A percentile compares a stretch with the other conserved stretches of the same genome.
Evolutionary conservation across 1,140 invertebrate species (phyloP).

Genomic region (Xylocopa sonorina): DNA sequence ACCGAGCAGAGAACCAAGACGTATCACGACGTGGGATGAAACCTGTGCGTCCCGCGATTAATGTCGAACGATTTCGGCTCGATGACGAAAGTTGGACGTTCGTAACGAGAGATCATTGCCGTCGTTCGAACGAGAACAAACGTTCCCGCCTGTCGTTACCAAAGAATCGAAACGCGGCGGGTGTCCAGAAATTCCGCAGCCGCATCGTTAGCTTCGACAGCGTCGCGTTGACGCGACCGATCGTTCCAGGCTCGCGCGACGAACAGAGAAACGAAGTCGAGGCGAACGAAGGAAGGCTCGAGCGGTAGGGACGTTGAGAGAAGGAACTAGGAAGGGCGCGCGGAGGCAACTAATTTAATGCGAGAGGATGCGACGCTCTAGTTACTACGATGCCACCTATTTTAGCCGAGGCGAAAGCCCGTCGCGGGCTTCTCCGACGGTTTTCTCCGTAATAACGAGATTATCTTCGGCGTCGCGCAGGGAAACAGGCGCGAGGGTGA

Average conservation of each 20-base stretch:
- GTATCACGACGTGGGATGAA: neutral
- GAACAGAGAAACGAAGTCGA: neutral
- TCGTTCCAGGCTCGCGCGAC: neutral
- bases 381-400: slow-evolving; percentile 63
- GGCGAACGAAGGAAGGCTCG: neutral
- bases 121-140: neutral
- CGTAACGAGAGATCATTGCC: slow-evolving; percentile 8
- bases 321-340: slow-evolving; percentile 2
- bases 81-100: neutral
- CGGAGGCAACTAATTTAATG: slow-evolving; percentile 65
- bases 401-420: slow-evolving; percentile 52
- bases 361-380: slow-evolving; percentile 62
- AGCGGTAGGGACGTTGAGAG: too few species aligned
- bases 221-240: neutral
- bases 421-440: slow-evolving; percentile 44
- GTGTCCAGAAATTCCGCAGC: neutral
- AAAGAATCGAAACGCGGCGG: neutral
- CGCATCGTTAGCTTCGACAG: neutral
- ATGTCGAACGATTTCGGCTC: slow-evolving; percentile 27
- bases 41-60: slow-evolving; percentile 1
- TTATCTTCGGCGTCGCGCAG: slow-evolving; percentile 41
- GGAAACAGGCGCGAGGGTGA: neutral
- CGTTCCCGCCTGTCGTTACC: neutral
- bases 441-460: slow-evolving; percentile 57
- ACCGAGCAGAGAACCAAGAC: slow-evolving; percentile 29